Conservation (phyloP, 1,140 invertebrate species). For the Zaprionus nigranus region DNA sequence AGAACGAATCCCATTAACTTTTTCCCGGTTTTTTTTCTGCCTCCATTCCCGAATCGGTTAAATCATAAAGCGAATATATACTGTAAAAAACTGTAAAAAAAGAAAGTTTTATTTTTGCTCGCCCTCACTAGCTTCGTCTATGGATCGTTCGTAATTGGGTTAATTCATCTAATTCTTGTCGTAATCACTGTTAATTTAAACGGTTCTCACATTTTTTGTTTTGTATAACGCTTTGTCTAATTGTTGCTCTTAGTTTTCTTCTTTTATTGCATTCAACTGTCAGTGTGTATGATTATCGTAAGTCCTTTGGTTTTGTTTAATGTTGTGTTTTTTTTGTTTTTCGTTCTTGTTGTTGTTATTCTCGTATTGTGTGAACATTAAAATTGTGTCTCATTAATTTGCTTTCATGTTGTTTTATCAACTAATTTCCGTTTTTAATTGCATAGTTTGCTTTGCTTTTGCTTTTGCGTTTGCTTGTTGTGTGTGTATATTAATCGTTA, state of each 20-base stretch:
- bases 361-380: constrained; percentile 66
- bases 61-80: constrained; percentile 52
- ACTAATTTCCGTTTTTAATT: constrained; percentile 26
- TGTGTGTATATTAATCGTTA: constrained; percentile 27
- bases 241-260: constrained; percentile 55
- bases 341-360: constrained; percentile 15
- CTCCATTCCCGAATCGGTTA: constrained; percentile 18
- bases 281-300: constrained; percentile 70
- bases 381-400: constrained; percentile 64
- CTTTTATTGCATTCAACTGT: constrained; percentile 38
- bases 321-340: constrained; percentile 14
- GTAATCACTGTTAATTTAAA: constrained; percentile 39
- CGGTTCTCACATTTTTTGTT: constrained; percentile 45
- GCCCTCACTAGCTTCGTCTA: constrained; percentile 22
- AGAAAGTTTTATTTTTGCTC: background rate
- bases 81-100: constrained; percentile 47
- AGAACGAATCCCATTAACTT: constrained; percentile 56
- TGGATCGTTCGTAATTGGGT: constrained; percentile 51
- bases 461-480: constrained; percentile 22
- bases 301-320: constrained; percentile 37
- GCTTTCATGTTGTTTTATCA: constrained; percentile 39
- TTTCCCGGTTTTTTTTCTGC: constrained; percentile 38
- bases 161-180: constrained; percentile 58
- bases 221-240: constrained; percentile 46
- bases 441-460: constrained; percentile 45